A percentile compares a stretch with the other conserved stretches of the same genome.
These are phyloP conservation scores for Drosophila pullipes DNA, from an alignment of 2,888 invertebrate species.

Conservation along the genomic window DNA sequence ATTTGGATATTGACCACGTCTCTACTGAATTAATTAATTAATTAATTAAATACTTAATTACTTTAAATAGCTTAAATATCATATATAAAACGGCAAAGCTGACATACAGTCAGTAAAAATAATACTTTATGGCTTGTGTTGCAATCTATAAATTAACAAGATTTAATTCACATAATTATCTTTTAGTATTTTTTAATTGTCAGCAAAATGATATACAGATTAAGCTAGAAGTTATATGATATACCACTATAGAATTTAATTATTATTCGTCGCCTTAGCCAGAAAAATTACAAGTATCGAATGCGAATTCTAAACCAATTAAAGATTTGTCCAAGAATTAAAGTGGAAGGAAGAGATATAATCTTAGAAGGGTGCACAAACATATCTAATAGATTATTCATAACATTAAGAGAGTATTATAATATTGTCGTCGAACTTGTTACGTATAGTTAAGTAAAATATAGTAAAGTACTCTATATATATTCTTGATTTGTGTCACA, in stretches of 20 bases:
- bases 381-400: background rate
- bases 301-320: too few species aligned
- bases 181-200: background rate
- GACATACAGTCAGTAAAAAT: too few species aligned
- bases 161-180: background rate
- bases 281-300: too few species aligned
- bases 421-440: background rate
- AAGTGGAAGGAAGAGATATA: background rate
- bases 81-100: too few species aligned
- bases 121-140: background rate
- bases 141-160: background rate
- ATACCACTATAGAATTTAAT: background rate
- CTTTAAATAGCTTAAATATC: background rate
- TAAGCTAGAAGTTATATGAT: background rate
- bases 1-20: background rate
- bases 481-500: background rate
- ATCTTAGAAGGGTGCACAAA: background rate
- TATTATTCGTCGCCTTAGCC: background rate
- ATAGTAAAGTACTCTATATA: background rate
- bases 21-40: background rate
- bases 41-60: background rate
- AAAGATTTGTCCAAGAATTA: too few species aligned
- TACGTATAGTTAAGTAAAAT: too few species aligned
- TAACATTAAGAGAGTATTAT: background rate
- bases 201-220: background rate